Evolutionary conservation across 2,888 invertebrate genomes (phyloP).

Genomic region (Hirudinaria manillensis): DNA sequence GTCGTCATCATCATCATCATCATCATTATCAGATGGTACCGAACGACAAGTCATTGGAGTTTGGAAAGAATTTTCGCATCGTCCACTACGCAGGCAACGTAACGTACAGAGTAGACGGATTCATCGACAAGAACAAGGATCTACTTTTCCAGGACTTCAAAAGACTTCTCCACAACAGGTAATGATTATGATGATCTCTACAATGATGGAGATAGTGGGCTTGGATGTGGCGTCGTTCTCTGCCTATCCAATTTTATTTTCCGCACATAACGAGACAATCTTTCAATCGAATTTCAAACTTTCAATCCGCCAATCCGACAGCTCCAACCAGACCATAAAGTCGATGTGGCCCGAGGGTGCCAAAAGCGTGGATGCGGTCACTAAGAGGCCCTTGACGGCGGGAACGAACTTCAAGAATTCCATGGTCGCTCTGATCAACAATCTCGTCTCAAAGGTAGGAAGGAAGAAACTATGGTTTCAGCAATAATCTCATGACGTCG

Average conservation of each 20-base stretch:
- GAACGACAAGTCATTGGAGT: conserved; percentile 56
- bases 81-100: conserved; percentile 96
- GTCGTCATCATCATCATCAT: not conserved
- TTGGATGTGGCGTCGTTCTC: not conserved
- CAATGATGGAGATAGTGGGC: not conserved
- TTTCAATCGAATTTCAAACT: too few species aligned
- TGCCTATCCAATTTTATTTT: not conserved
- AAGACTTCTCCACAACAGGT: conserved; percentile 72
- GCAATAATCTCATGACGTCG: not conserved
- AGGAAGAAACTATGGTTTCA: not conserved
- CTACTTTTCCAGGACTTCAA: conserved; percentile 94
- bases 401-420: conserved; percentile 90
- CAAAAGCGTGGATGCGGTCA: conserved; percentile 76
- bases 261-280: not conserved
- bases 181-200: too few species aligned
- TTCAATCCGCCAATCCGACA: conserved; percentile 48
- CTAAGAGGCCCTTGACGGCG: conserved; percentile 87
- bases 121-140: conserved; percentile 95
- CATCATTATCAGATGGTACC: conserved; percentile 38
- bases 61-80: conserved; percentile 55
- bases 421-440: conserved; percentile 79
- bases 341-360: conserved; percentile 96
- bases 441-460: conserved; percentile 70
- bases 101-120: conserved; percentile 80
- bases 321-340: conserved; percentile 69